Base-by-base conservation (phyloP, 92 coral and sea anemone genomes). In the Parazoanthus darwini region DNA sequence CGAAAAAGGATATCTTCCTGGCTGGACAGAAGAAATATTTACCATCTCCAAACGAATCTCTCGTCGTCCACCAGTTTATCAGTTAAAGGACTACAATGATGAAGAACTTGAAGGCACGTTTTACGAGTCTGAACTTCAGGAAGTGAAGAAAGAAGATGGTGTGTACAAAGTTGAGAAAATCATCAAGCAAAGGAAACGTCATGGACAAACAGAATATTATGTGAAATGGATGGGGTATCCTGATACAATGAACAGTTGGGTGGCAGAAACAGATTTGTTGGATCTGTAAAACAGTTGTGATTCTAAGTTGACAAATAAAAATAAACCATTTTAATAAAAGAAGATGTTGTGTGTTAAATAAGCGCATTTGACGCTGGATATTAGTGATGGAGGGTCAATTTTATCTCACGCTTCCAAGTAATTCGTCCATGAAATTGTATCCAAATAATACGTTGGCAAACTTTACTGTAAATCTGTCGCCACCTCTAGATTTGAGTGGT, bases 331-430 rank as follows among this genome's bases (percentile, higher is more conserved):
- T 6, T 46, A 4, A 46, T 46, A 46, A 56, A 56, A 56, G 65
- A 6, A 16, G 65, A 4, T 56, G 18, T 56, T 8, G 15, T 51
- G 8, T 51, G 11, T 51, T 13, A 13, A 51, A 1, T 1, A 13
- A 56, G 65, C 4, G 22, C 14, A 8, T 56, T 9, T 56, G 22
- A 29, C 4, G 16, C 14, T 16, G 15, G 65, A 56, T 22, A 2
- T 56, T 13, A 2, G 15, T 22, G 18, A 56, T 56, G 65, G 65
- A 56, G 1, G 22, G 79, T 8, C 71, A 86, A 65, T 90, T 90
- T 63, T 90, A 90, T 74, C 85, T 90, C 16, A 86, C 87, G 22
- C 87, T 90, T 7, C 92, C 92, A 14, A 90, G 92, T 33, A 90
- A 90, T 72, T 67, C 86, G 3, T 85, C 89, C 0, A 80, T 79